These are phyloP conservation scores for Seira ritae DNA, from an alignment of 2,888 invertebrate species.

Conservation along the genomic window DNA sequence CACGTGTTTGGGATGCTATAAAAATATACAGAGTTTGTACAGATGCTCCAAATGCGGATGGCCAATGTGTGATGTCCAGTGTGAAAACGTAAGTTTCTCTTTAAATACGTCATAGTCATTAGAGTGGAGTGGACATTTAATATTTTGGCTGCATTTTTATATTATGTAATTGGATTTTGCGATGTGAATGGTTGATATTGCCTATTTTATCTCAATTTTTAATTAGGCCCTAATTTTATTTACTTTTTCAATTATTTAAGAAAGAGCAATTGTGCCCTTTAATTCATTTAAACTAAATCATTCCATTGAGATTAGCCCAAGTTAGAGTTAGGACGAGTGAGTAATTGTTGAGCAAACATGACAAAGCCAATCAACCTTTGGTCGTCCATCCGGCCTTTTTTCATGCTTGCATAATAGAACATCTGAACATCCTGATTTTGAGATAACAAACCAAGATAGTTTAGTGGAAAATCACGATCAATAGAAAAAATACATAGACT, in stretches of 20 bases:
- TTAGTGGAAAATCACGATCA: conserved; percentile 11
- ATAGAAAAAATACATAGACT: neutral
- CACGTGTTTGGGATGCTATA: conserved; percentile 70
- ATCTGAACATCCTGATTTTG: too few species aligned
- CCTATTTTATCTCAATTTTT: conserved; percentile 27
- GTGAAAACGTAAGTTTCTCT: conserved; percentile 67
- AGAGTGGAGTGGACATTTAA: too few species aligned
- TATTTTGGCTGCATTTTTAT: too few species aligned
- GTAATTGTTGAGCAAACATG: too few species aligned
- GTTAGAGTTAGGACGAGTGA: too few species aligned
- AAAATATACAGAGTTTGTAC: conserved; percentile 62
- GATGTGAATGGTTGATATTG: neutral
- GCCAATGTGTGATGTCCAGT: conserved; percentile 68
- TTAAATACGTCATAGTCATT: too few species aligned
- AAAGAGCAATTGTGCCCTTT: too few species aligned
- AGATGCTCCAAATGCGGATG: conserved; percentile 70
- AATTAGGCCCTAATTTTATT: too few species aligned
- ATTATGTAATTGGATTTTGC: too few species aligned
- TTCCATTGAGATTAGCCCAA: too few species aligned
- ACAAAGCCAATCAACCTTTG: conserved; percentile 15
- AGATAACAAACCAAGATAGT: neutral
- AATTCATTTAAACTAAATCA: too few species aligned
- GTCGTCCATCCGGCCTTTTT: neutral
- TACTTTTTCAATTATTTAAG: too few species aligned
- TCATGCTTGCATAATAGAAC: conserved; percentile 11